Base-by-base conservation (phyloP, 2,113 vertebrate species). In the Neogobius melanostomus region DNA sequence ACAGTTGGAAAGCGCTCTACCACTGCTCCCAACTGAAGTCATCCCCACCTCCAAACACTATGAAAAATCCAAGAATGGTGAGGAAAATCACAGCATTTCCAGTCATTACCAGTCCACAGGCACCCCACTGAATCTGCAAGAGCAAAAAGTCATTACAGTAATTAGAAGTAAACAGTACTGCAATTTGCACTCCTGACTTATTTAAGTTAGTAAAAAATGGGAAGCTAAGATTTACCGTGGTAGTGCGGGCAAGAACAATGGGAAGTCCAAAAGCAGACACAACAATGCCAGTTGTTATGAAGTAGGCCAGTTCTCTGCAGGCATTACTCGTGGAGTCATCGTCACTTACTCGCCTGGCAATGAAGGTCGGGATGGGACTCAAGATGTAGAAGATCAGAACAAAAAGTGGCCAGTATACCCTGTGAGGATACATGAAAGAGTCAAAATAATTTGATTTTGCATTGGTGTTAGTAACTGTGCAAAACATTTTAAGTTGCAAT, bases 11-110 rank as follows among this genome's bases (percentile, higher is more conserved):
- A 10, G 44, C 42, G 4, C 50, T 85, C 92, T 96, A 98, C 96
- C 96, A 98, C 89, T 97, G 95, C 54, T 99, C 96, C 97, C 97
- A 99, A 91, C 95, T 95, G 78, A 98, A 97, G 85, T 99, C 98
- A 74, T 99, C 97, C 72, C 95, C 93, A 81, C 95, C 90, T 69
- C 96, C 98, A 82, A 99, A 99, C 16, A 98, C 91, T 0, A 97
- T 82, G 84, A 98, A 99, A 87, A 99, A 98, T 56, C 96, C 96
- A 59, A 98, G 87, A 84, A 99, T 96, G 16, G 97, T 99, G 72
- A 96, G 85, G 88, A 98, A 99, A 91, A 98, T 96, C 61, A 99
- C 95, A 4, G 92, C 90, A 16, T 98, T 98, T 45, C 96, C 97
- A 0, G 96, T 95, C 90, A 99, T 93, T 82, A 98, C 96, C 78